These are phyloP conservation scores for Dermolepida albohirtum DNA, from an alignment of 2,888 invertebrate species.

Conservation along the genomic window DNA sequence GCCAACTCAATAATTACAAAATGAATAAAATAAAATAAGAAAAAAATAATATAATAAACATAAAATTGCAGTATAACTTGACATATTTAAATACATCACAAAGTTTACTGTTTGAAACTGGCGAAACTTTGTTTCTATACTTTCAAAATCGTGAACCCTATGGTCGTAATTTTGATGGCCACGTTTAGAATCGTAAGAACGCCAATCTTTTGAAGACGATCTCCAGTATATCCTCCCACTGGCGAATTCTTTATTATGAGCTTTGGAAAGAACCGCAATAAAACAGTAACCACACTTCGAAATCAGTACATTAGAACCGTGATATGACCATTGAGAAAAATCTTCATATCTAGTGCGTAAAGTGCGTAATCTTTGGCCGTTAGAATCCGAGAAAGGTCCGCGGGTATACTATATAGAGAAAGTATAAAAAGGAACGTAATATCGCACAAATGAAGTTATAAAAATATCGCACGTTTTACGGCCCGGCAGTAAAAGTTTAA, in stretches of 20 bases:
- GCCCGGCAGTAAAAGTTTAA: constrained; percentile 35
- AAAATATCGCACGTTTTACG: constrained; percentile 45
- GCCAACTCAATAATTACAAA: no score
- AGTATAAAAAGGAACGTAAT: constrained; percentile 45
- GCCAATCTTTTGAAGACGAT: no score
- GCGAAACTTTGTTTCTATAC: no score
- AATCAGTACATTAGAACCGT: background rate
- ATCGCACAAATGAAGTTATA: constrained; percentile 52
- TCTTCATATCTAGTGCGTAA: constrained; percentile 48
- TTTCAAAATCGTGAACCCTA: no score
- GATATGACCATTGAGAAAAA: constrained; percentile 20
- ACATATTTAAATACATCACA: no score
- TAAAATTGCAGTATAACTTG: no score
- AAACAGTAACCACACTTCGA: constrained; percentile 6
- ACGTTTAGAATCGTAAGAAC: no score
- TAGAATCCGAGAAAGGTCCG: constrained; percentile 1
- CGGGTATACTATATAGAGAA: constrained; percentile 12
- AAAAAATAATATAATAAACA: no score
- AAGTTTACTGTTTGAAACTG: no score
- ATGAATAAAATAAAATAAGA: no score
- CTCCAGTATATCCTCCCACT: background rate
- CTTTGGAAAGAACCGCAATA: constrained; percentile 9
- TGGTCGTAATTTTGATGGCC: no score
- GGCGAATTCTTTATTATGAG: background rate
- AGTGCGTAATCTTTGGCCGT: constrained; percentile 23